Base-by-base conservation (phyloP, 2,113 vertebrate species). In the Antidorcas marsupialis region DNA sequence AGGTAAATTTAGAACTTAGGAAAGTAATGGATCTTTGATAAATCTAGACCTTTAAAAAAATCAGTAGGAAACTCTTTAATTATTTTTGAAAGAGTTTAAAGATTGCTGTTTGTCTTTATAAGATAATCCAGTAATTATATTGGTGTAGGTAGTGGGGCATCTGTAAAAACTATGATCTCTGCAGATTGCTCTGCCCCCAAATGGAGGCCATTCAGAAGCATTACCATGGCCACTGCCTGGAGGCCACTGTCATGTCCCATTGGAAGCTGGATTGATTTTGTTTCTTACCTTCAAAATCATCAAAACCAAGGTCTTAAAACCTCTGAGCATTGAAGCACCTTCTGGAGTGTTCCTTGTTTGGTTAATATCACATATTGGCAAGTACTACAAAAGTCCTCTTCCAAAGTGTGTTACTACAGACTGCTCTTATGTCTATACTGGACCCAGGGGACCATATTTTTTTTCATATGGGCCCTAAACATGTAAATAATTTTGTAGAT, bases 401-500 rank as follows among this genome's bases (percentile, higher is more conserved):
- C 30, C 76, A 45, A n/a, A 43, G 36, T 55, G 5, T 87, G 64
- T 71, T 89, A 14, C 7, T 15, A 3, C 30, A 45, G 62, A 50
- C 45, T 95, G 16, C 13, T 89, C 6, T 90, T 74, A 2, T 43
- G 82, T 71, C 57, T 55, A 0, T 45, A 17, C 16, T 79, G 39
- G 16, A 60, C 53, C n/a, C 25, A 11, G 27, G 21, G 50, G 78
- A 12, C 36, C 6, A 7, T 67, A n/a, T 95, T 95, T 93, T 62
- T 47, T 93, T 62, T 39, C 74, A 57, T 86, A 33, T 60, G 47
- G 27, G 2, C 64, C 55, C 55, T 55, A 85, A 87, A 78, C 36
- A 59, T 97, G 92, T 96, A 96, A 95, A 97, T 97, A 93, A 74
- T 82, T 78, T 60, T 96, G 59, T 94, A 91, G 52, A 85, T 94